Evolutionary conservation across 2,888 invertebrate genomes (phyloP), one percentile per base, ranked within the genome.

Genomic region (Eugnorisma glareosa): DNA sequence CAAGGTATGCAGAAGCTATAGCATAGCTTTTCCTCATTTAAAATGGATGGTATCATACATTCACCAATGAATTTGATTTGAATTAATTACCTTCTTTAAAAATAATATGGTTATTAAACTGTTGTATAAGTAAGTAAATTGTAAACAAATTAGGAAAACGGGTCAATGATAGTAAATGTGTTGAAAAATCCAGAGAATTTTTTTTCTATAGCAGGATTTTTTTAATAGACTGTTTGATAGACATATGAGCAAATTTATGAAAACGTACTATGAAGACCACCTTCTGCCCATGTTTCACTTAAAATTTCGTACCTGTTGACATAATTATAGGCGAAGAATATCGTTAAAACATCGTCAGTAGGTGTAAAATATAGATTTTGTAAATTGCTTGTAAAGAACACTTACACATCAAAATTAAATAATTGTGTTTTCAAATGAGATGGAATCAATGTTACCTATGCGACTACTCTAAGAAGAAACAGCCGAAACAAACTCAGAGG

Each of bases 111-210:
- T 40, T 2, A 31, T 59, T 24, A 48, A 61, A 57, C 24, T 40
- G 8, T 37, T 28, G 28, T 75, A 15, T 28, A 48, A 31, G 37
- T 75, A 37, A 45, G 37, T 75, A 37, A 45, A 74, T 75, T 45
- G 21, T 18, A 43, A 73, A 54, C 10, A 37, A 77, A 75, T 31
- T 18, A n/a, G 15, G 10, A 43, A 35, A 57, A 31, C 40, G 0
- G 57, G 57, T 48, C 48, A 57, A n/a, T 67, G 7, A 31, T 48
- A 35, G 15, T 43, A 10, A 77, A 35, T 1, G 40, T 61, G 28
- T 61, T 51, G 24, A 31, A 61, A 61, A 51, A 15, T 24, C 37
- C 54, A 18, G 35, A 11, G 21, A 37, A 63, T 45, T 1, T 28
- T 40, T 64, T n/a, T 24, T 37, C 2, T 37, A 7, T 40, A n/a